Evolutionary conservation across 2,888 invertebrate genomes (phyloP).

Genomic region (Limnephilus marmoratus): DNA sequence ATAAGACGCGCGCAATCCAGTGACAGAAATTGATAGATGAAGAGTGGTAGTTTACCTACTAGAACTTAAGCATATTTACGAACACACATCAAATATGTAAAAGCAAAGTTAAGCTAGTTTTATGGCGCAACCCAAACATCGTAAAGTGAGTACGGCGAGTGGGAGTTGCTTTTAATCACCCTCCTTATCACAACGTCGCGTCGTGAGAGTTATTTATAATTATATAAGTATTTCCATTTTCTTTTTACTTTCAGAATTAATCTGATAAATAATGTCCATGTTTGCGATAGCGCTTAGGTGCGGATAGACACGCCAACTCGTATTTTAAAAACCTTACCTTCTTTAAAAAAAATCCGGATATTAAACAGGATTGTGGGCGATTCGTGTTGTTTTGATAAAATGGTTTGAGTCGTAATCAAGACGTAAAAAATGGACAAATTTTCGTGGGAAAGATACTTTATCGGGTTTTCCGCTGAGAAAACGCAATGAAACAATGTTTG

Average conservation of each 20-base stretch:
- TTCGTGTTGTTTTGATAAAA: not conserved
- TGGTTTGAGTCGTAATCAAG: not conserved
- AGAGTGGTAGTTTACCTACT: not conserved
- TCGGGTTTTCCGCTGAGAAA: not conserved
- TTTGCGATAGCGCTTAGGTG: not conserved
- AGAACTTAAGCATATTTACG: not conserved
- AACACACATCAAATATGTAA: not conserved
- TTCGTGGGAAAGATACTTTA: conserved; percentile 8
- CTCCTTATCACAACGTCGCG: not conserved
- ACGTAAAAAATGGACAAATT: not conserved
- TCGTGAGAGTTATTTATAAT: conserved; percentile 30
- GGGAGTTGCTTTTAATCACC: conserved; percentile 1
- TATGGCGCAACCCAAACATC: not conserved
- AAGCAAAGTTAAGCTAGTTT: not conserved
- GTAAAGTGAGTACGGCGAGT: not conserved
- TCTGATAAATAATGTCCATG: conserved; percentile 34
- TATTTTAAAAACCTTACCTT: not conserved
- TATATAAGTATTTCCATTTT: not conserved
- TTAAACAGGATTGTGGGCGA: conserved; percentile 2
- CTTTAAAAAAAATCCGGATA: not conserved
- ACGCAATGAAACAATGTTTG: not conserved
- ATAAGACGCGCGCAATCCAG: too few relatives aligned
- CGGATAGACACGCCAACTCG: conserved; percentile 5
- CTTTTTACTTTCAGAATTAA: conserved; percentile 27
- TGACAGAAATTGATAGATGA: too few relatives aligned